phyloP scores from a whole-genome alignment of 2,113 vertebrate species.

The Tachysurus vachellii region DNA sequence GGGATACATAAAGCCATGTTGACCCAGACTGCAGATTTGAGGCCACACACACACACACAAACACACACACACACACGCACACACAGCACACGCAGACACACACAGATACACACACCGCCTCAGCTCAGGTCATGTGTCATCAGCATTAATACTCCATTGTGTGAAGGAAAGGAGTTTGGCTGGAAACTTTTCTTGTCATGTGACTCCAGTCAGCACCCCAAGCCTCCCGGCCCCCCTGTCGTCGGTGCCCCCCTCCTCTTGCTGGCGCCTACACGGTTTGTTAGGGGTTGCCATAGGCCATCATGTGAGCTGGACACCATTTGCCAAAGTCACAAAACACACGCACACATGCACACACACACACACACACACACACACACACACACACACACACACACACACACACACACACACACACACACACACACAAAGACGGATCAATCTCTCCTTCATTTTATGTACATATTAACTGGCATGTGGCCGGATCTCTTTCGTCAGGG shows the following conservation, averaged over 20 bases:
- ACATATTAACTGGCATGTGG: constrained; percentile 59
- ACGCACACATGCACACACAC: constrained; percentile 50
- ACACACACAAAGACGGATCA: constrained; percentile 56
- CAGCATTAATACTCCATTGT: constrained; percentile 70
- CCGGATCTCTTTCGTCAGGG: constrained; percentile 71
- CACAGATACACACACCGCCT: constrained; percentile 54
- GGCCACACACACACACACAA: constrained; percentile 25
- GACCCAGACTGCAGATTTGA: constrained; percentile 29
- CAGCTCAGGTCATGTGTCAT: constrained; percentile 74
- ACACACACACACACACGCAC: constrained; percentile 1
- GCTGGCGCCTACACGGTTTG: constrained; percentile 80
- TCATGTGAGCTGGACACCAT: constrained; percentile 70
- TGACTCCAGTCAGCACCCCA: constrained; percentile 69
- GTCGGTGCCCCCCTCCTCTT: constrained; percentile 36
- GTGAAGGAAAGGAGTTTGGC: constrained; percentile 69
- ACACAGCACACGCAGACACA: not conserved
- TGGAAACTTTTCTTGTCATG: constrained; percentile 75
- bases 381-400: constrained; percentile 40
- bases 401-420: constrained; percentile 33
- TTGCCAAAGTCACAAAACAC: constrained; percentile 64
- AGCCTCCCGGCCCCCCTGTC: constrained; percentile 40
- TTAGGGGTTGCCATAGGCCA: constrained; percentile 77
- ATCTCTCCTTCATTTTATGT: constrained; percentile 53
- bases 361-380: not conserved
- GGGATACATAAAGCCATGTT: constrained; percentile 7